These are phyloP conservation scores for Cotesia vestalis DNA, from an alignment of 1,140 invertebrate species.

Conservation along the genomic window DNA sequence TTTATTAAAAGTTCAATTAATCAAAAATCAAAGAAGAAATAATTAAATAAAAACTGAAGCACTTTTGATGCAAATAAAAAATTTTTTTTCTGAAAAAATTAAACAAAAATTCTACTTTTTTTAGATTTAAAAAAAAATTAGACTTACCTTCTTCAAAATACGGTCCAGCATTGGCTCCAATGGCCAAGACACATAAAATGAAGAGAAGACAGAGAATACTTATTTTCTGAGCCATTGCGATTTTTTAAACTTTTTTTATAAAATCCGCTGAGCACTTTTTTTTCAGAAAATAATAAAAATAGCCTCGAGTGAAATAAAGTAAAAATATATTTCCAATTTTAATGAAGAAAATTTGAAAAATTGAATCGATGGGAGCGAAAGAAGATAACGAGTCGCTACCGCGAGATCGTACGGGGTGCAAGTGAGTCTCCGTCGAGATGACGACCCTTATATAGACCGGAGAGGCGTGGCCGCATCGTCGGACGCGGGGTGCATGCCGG, in stretches of 20 bases:
- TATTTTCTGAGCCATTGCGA: slow-evolving; percentile 40
- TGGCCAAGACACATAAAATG: slow-evolving; percentile 35
- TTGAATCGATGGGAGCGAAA: neutral
- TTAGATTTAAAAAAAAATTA: neutral
- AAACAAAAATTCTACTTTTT: neutral
- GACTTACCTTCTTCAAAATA: slow-evolving; percentile 44
- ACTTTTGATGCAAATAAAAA: too few relatives aligned
- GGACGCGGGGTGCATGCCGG: slow-evolving; percentile 38
- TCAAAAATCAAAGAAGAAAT: too few relatives aligned
- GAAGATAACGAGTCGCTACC: slow-evolving; percentile 15
- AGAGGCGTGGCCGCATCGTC: slow-evolving; percentile 53
- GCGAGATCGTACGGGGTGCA: slow-evolving; percentile 42
- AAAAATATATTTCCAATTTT: neutral
- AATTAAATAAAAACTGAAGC: too few relatives aligned
- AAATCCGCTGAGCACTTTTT: too few relatives aligned
- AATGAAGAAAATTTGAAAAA: too few relatives aligned
- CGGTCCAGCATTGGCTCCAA: slow-evolving; percentile 36
- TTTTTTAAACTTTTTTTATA: neutral
- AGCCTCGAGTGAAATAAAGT: too few relatives aligned
- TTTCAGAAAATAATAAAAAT: too few relatives aligned
- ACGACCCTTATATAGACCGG: slow-evolving; percentile 55
- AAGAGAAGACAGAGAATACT: slow-evolving; percentile 40
- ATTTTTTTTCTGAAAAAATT: too few relatives aligned
- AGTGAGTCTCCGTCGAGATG: slow-evolving; percentile 48
- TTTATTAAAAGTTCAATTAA: too few relatives aligned